phyloP scores from a whole-genome alignment of 1,140 invertebrate genomes.

The Orius laevigatus region DNA sequence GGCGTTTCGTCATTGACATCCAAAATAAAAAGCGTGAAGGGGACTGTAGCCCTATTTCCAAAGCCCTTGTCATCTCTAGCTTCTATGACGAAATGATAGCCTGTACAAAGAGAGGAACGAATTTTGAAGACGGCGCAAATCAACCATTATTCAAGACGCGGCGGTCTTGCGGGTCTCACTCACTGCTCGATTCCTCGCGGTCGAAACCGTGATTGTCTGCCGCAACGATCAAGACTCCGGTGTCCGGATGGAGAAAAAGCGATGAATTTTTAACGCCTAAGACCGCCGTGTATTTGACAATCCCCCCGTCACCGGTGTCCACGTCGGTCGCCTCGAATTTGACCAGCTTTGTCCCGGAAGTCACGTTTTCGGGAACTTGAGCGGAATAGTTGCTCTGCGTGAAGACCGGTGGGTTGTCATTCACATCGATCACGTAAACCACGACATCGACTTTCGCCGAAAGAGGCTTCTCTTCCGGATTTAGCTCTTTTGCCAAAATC shows the following conservation, averaged over 20 bases:
- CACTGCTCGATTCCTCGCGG: constrained; percentile 52
- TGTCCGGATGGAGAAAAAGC: constrained; percentile 57
- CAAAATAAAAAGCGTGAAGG: constrained; percentile 53
- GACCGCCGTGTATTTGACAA: constrained; percentile 42
- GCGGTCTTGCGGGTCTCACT: background rate
- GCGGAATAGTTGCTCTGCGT: constrained; percentile 50
- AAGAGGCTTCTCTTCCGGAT: constrained; percentile 35
- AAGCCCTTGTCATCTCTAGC: constrained; percentile 69
- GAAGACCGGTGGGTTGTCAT: constrained; percentile 80
- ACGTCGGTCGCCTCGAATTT: constrained; percentile 49
- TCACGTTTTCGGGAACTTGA: constrained; percentile 61
- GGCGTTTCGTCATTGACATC: constrained; percentile 82
- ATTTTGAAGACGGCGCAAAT: background rate
- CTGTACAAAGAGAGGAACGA: constrained; percentile 25
- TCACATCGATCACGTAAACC: constrained; percentile 69
- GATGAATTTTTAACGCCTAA: constrained; percentile 54
- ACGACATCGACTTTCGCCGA: constrained; percentile 51
- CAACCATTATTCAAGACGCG: background rate
- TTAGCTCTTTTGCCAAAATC: constrained; percentile 64
- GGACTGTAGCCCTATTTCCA: constrained; percentile 53
- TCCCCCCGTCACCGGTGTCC: constrained; percentile 45
- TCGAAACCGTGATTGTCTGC: constrained; percentile 60
- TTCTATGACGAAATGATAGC: constrained; percentile 62
- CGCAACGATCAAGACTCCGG: constrained; percentile 62
- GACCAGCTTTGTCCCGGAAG: constrained; percentile 25